These are phyloP conservation scores for Spisula subtruncata DNA, from an alignment of 2,888 invertebrate genomes.

Conservation along the genomic window DNA sequence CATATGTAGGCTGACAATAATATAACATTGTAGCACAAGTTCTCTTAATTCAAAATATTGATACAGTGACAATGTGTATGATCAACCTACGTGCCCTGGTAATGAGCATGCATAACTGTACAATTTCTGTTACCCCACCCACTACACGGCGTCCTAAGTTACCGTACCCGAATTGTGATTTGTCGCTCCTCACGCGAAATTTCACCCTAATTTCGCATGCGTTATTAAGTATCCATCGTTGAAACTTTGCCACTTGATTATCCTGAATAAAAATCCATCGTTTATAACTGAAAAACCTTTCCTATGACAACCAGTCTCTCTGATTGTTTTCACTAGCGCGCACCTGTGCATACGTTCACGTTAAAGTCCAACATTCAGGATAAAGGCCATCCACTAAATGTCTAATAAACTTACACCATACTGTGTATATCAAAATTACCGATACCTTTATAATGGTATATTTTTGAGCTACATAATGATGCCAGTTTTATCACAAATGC, in stretches of 20 bases:
- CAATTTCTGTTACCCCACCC: slow-evolving; percentile 1
- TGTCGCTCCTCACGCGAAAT: background rate
- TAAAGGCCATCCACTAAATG: background rate
- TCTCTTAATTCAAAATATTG: background rate
- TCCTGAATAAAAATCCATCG: background rate
- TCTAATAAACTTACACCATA: background rate
- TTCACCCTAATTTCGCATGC: background rate
- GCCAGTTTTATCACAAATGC: too few relatives aligned
- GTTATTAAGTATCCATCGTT: background rate
- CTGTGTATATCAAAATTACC: too few relatives aligned
- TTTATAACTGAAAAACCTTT: slow-evolving; percentile 7
- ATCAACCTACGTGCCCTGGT: background rate
- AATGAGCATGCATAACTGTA: background rate
- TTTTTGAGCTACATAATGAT: too few relatives aligned
- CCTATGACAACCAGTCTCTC: slow-evolving; percentile 55
- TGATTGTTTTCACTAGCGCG: slow-evolving; percentile 39
- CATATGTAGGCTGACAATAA: too few relatives aligned
- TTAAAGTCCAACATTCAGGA: background rate
- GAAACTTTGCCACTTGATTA: background rate
- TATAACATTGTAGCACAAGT: too few relatives aligned
- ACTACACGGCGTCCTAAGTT: slow-evolving; percentile 48
- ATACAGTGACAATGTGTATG: background rate
- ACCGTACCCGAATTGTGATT: background rate
- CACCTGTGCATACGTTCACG: background rate
- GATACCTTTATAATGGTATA: too few relatives aligned